Evolutionary conservation across 2,113 vertebrate genomes (phyloP).

Genomic region (Solea solea): DNA sequence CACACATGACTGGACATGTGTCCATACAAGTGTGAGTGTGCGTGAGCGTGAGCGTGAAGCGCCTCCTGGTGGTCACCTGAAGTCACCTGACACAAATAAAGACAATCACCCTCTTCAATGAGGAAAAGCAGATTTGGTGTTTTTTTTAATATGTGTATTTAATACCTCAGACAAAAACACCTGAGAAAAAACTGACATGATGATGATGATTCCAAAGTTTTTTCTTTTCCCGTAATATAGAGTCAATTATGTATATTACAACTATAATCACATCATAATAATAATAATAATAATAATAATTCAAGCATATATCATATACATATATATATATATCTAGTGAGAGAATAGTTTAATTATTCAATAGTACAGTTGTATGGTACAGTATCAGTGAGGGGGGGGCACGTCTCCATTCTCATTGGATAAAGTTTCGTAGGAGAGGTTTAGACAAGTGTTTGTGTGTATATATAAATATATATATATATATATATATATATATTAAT

Average conservation of each 20-base stretch:
- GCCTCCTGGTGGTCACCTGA: too few relatives aligned
- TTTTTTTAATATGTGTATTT: slow-evolving; percentile 58
- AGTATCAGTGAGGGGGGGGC: slow-evolving; percentile 76
- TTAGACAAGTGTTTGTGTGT: slow-evolving; percentile 72
- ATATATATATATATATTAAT: neutral
- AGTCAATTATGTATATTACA: slow-evolving; percentile 82
- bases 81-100: too few relatives aligned
- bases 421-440: slow-evolving; percentile 74
- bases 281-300: slow-evolving; percentile 36
- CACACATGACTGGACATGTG: slow-evolving; percentile 1
- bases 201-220: slow-evolving; percentile 69
- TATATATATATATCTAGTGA: slow-evolving; percentile 81
- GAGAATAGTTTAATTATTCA: slow-evolving; percentile 77
- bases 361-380: slow-evolving; percentile 81
- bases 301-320: slow-evolving; percentile 85
- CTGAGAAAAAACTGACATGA: slow-evolving; percentile 79
- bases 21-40: neutral
- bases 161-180: slow-evolving; percentile 77
- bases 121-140: too few relatives aligned
- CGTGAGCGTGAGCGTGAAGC: too few relatives aligned
- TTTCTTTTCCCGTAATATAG: slow-evolving; percentile 68
- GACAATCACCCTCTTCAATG: too few relatives aligned
- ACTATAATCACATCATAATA: slow-evolving; percentile 72
- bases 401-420: slow-evolving; percentile 67
- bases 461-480: slow-evolving; percentile 60